Percentiles rank a stretch among this genome's conserved stretches.
Conservation (phyloP, 2,888 invertebrate species). For the Philonicus albiceps region DNA sequence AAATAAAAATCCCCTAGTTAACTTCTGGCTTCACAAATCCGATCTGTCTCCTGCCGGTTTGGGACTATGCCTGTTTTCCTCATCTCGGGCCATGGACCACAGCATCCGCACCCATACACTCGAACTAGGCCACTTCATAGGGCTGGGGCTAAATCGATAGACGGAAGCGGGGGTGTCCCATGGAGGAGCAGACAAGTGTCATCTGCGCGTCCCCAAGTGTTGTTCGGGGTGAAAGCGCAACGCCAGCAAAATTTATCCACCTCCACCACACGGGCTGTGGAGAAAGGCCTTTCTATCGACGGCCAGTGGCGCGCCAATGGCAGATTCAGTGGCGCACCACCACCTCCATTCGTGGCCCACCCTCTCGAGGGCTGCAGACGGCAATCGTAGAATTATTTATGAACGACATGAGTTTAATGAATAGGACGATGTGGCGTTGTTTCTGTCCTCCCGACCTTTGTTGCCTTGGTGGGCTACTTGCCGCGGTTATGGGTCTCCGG, state of each 20-base stretch:
- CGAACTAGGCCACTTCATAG: not conserved
- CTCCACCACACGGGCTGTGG: not conserved
- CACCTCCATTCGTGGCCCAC: not conserved
- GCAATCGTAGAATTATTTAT: conserved; percentile 33
- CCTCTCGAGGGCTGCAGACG: conserved; percentile 16
- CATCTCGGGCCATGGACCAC: not conserved
- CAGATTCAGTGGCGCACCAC: not conserved
- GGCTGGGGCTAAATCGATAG: not conserved
- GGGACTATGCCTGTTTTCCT: not conserved
- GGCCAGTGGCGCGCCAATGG: not conserved
- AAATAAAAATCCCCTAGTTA: conserved; percentile 41
- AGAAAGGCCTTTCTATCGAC: conserved; percentile 2
- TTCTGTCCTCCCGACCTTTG: not conserved
- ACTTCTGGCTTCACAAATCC: conserved; percentile 36
- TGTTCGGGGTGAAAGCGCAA: conserved; percentile 25
- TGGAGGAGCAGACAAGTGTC: not conserved
- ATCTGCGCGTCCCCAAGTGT: not conserved
- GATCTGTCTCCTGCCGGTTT: conserved; percentile 5
- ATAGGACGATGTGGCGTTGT: conserved; percentile 22
- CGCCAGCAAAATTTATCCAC: not conserved
- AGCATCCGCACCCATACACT: not conserved
- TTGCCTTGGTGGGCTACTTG: conserved; percentile 5
- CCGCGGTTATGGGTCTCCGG: not conserved
- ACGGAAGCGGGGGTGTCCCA: not conserved
- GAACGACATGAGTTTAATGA: conserved; percentile 38